These are phyloP conservation scores for Onychomys torridus DNA, from an alignment of 2,797 vertebrate genomes.

Conservation along the genomic window DNA sequence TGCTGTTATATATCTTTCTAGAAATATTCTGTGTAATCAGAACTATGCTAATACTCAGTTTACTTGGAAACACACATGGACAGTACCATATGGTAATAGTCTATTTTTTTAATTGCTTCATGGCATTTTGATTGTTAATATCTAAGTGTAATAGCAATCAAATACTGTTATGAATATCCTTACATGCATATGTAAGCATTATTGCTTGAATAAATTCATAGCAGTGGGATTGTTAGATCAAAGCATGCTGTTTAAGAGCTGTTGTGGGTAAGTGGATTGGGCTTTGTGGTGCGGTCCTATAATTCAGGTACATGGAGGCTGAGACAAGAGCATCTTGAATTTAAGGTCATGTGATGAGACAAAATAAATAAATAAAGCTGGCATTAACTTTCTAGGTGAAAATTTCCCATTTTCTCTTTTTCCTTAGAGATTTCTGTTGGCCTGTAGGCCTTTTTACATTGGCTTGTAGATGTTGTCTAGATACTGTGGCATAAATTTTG, in stretches of 20 bases:
- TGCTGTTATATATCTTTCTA: not conserved
- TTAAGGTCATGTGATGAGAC: not conserved
- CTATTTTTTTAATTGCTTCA: constrained; percentile 34
- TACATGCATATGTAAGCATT: not conserved
- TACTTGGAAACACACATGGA: not conserved
- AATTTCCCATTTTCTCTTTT: not conserved
- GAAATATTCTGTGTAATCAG: not conserved
- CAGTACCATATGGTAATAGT: not conserved
- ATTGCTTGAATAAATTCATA: constrained; percentile 14
- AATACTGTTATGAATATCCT: not conserved
- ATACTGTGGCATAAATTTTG: not conserved
- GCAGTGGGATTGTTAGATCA: not conserved
- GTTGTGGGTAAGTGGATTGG: not conserved
- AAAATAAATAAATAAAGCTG: not conserved
- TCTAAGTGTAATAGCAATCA: not conserved
- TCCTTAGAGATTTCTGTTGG: not conserved
- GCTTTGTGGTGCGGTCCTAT: not conserved
- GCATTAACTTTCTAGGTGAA: no score
- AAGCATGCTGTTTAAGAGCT: not conserved
- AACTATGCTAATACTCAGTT: not conserved
- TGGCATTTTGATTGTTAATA: constrained; percentile 34
- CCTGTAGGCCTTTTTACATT: not conserved
- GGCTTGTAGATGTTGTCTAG: constrained; percentile 1
- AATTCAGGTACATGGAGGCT: not conserved
- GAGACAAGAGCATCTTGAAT: not conserved